phyloP scores from a whole-genome alignment of 2,113 vertebrate species.

The Sisor rabdophorus region DNA sequence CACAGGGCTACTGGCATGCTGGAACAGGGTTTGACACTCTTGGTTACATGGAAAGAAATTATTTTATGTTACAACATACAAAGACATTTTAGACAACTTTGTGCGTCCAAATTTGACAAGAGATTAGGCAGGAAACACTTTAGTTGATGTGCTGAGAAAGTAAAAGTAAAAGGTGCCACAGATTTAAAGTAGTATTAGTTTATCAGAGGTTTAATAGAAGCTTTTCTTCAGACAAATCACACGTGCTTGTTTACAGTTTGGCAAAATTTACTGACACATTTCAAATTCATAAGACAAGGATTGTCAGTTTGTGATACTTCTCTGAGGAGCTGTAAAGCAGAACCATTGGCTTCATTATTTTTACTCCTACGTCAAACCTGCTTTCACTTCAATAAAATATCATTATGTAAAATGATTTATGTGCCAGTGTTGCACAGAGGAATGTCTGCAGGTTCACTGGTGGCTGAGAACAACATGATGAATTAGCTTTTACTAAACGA shows the following conservation, averaged over 20 bases:
- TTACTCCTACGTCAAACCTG: slow-evolving; percentile 53
- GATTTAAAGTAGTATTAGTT: background rate
- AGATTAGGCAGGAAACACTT: too few relatives aligned
- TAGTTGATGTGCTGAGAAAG: too few relatives aligned
- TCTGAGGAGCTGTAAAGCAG: slow-evolving; percentile 59
- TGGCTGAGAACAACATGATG: slow-evolving; percentile 58
- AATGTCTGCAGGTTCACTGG: slow-evolving; percentile 49
- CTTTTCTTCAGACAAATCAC: slow-evolving; percentile 31
- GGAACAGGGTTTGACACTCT: too few relatives aligned
- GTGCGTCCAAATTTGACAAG: too few relatives aligned
- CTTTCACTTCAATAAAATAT: slow-evolving; percentile 68
- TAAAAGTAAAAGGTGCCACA: too few relatives aligned
- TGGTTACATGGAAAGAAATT: too few relatives aligned
- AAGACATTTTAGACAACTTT: too few relatives aligned
- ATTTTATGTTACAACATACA: too few relatives aligned
- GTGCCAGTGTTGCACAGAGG: slow-evolving; percentile 62
- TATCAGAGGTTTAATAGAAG: background rate
- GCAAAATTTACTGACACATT: slow-evolving; percentile 34
- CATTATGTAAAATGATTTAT: slow-evolving; percentile 69
- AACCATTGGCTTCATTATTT: slow-evolving; percentile 60
- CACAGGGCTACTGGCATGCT: too few relatives aligned
- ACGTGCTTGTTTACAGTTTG: slow-evolving; percentile 31
- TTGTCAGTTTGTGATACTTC: slow-evolving; percentile 48
- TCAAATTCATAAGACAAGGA: slow-evolving; percentile 46
- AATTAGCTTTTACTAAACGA: slow-evolving; percentile 61